Evolutionary conservation across 2,888 invertebrate species (phyloP).

Genomic region (Bembecia ichneumoniformis): DNA sequence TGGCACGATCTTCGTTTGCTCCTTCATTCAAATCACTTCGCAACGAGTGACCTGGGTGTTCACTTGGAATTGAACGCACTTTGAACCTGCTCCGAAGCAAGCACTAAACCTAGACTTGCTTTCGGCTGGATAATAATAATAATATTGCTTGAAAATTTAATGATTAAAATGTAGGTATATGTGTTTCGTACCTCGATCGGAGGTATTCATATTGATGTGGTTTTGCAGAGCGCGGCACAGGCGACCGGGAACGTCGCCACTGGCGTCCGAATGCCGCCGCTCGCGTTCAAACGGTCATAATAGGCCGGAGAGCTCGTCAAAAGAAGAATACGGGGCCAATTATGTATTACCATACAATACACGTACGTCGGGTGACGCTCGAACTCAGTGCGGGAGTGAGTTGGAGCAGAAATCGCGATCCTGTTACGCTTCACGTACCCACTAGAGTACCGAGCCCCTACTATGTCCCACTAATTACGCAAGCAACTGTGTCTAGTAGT

Average conservation of each 20-base stretch:
- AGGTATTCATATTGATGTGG: conserved; percentile 56
- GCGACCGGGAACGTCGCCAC: conserved; percentile 64
- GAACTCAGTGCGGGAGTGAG: conserved; percentile 57
- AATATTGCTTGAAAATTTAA: background rate
- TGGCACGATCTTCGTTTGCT: conserved; percentile 35
- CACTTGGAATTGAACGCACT: conserved; percentile 50
- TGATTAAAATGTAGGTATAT: conserved; percentile 31
- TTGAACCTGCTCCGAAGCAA: conserved; percentile 42
- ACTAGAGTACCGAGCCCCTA: background rate
- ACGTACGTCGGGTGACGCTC: conserved; percentile 55
- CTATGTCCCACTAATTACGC: too few species aligned
- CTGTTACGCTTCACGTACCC: background rate
- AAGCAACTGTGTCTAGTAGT: too few species aligned
- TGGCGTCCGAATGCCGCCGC: conserved; percentile 62
- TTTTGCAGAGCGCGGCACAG: conserved; percentile 47
- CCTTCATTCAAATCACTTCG: conserved; percentile 34
- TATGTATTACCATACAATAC: conserved; percentile 69
- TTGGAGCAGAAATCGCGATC: conserved; percentile 6
- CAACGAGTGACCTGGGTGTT: conserved; percentile 42
- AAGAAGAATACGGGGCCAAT: conserved; percentile 68
- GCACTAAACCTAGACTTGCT: conserved; percentile 24
- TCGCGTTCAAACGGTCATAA: conserved; percentile 62
- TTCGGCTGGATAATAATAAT: conserved; percentile 1
- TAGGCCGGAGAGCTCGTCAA: conserved; percentile 64
- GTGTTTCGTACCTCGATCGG: conserved; percentile 52